Conservation (phyloP, 2,888 invertebrate species). For the Cecidostiba fungosa region DNA sequence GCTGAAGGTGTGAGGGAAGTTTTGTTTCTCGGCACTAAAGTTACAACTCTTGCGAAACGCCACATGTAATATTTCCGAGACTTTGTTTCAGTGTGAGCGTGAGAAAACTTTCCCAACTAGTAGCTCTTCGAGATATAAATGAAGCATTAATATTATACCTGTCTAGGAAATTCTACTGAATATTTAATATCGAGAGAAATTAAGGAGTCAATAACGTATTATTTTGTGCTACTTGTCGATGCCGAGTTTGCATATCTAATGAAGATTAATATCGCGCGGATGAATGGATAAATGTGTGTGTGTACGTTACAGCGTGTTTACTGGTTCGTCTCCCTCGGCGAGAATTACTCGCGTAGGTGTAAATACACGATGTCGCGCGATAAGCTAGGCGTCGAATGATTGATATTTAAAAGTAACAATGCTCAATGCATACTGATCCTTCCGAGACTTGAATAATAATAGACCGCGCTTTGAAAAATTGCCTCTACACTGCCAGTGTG, state of each 20-base stretch:
- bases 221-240: conserved; percentile 46
- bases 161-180: not conserved
- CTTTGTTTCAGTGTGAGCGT: too few species aligned
- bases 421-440: conserved; percentile 54
- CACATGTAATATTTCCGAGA: too few species aligned
- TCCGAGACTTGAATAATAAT: conserved; percentile 54
- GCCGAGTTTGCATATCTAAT: conserved; percentile 51
- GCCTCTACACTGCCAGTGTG: conserved; percentile 11
- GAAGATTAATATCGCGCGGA: conserved; percentile 58
- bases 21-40: too few species aligned
- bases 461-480: conserved; percentile 45
- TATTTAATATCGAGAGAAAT: conserved; percentile 7
- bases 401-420: conserved; percentile 59
- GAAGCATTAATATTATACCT: not conserved
- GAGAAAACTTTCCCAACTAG: too few species aligned
- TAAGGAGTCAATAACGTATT: conserved; percentile 27
- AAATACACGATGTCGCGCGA: conserved; percentile 58
- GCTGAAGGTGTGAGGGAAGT: too few species aligned
- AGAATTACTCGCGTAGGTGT: conserved; percentile 58
- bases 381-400: conserved; percentile 55
- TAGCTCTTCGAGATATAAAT: not conserved
- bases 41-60: too few species aligned
- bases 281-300: conserved; percentile 52
- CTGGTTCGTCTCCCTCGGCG: conserved; percentile 37
- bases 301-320: conserved; percentile 38